Percentiles rank a stretch among this genome's conserved stretches.
These are phyloP conservation scores for Goniozus legneri DNA, from an alignment of 1,140 invertebrate genomes.

Conservation along the genomic window DNA sequence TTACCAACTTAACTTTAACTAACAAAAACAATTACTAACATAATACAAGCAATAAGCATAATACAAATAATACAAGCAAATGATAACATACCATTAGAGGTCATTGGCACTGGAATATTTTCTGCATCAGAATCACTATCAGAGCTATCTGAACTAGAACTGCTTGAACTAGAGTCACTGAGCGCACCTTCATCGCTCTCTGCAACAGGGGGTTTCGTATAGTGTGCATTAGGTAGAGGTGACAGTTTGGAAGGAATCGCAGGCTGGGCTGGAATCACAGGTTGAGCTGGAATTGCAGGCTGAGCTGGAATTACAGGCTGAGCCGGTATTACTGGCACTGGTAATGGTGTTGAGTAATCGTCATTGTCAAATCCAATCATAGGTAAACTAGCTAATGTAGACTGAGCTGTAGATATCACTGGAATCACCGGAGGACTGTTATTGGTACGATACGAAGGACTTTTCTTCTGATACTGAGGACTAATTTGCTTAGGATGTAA, in stretches of 20 bases:
- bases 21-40: conserved; percentile 13
- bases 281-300: conserved; percentile 10
- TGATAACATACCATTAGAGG: conserved; percentile 27
- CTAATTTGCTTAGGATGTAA: conserved; percentile 52
- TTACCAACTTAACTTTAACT: conserved; percentile 5
- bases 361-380: conserved; percentile 70
- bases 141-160: conserved; percentile 45
- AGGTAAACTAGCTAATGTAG: conserved; percentile 68
- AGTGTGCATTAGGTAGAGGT: conserved; percentile 10
- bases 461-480: conserved; percentile 54
- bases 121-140: conserved; percentile 45
- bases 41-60: too few species aligned
- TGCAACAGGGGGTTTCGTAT: conserved; percentile 16
- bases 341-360: conserved; percentile 35
- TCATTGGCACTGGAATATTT: conserved; percentile 22
- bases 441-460: conserved; percentile 48
- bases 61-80: conserved; percentile 5
- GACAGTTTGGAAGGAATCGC: conserved; percentile 21
- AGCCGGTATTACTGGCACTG: conserved; percentile 13
- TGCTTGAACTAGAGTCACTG: conserved; percentile 45
- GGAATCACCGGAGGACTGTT: conserved; percentile 56
- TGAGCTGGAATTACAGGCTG: conserved; percentile 10
- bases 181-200: conserved; percentile 30
- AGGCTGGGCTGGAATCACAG: conserved; percentile 10
- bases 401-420: conserved; percentile 59